Evolutionary conservation across 2,113 vertebrate species (phyloP).

Genomic region (Bufo bufo): DNA sequence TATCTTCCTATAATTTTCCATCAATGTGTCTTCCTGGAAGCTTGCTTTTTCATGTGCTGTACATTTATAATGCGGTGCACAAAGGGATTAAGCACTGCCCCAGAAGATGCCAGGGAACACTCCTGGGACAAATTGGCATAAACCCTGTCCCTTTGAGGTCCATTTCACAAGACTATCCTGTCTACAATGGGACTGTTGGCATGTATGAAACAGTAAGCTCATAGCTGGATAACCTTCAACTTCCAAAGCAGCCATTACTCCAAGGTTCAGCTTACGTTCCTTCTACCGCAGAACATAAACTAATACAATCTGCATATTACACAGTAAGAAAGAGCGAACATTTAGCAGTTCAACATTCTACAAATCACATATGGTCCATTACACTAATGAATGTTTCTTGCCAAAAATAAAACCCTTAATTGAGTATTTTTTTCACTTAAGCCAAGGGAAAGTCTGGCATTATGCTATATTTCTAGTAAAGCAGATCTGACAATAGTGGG

Average conservation of each 20-base stretch:
- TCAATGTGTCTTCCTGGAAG: too few relatives aligned
- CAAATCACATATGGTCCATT: slow-evolving; percentile 55
- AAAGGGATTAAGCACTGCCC: too few relatives aligned
- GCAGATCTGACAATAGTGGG: not conserved
- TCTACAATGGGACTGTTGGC: too few relatives aligned
- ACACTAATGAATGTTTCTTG: slow-evolving; percentile 52
- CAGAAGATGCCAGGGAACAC: too few relatives aligned
- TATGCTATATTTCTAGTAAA: slow-evolving; percentile 21
- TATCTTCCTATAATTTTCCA: too few relatives aligned
- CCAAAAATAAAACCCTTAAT: slow-evolving; percentile 45
- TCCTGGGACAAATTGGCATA: too few relatives aligned
- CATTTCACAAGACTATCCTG: too few relatives aligned
- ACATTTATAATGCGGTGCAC: too few relatives aligned
- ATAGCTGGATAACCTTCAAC: not conserved
- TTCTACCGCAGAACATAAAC: slow-evolving; percentile 4
- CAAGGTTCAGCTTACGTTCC: not conserved
- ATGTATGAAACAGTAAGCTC: not conserved
- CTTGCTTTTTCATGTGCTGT: too few relatives aligned
- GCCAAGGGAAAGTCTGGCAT: not conserved
- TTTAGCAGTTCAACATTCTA: slow-evolving; percentile 28
- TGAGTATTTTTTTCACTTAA: slow-evolving; percentile 22
- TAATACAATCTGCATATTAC: slow-evolving; percentile 16
- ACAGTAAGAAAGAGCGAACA: not conserved
- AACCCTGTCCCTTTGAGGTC: too few relatives aligned
- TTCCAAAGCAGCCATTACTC: not conserved